Conservation (phyloP, 1,140 invertebrate genomes). For the Streblospio benedicti region DNA sequence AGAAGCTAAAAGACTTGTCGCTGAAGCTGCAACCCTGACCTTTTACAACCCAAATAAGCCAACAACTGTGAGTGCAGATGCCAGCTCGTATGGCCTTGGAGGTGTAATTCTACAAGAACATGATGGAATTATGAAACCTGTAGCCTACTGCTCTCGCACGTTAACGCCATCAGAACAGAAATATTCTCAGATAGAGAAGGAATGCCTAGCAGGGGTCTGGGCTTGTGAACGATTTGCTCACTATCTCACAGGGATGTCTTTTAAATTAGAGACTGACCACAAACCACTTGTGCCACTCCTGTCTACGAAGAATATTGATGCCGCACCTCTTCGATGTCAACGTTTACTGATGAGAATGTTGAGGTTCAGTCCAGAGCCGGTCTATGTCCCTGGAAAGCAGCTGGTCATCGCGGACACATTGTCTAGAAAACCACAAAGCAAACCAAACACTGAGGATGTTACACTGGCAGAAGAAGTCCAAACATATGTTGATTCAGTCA, state of each 20-base stretch:
- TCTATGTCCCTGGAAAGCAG: conserved; percentile 19
- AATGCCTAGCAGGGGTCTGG: conserved; percentile 27
- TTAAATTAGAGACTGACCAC: conserved; percentile 31
- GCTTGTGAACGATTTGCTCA: conserved; percentile 49
- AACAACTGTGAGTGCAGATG: conserved; percentile 22
- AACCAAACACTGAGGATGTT: too few species aligned
- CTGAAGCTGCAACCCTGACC: not conserved
- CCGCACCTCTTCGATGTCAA: conserved; percentile 17
- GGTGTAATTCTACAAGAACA: conserved; percentile 20
- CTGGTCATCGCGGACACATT: conserved; percentile 18
- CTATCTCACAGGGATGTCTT: conserved; percentile 42
- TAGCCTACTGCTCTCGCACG: conserved; percentile 44
- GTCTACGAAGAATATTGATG: conserved; percentile 8
- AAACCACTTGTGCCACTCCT: conserved; percentile 29
- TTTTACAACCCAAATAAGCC: conserved; percentile 10
- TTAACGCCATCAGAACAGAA: conserved; percentile 44
- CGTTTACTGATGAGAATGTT: conserved; percentile 16
- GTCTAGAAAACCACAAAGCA: conserved; percentile 1
- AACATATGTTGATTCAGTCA: too few species aligned
- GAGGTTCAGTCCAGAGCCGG: conserved; percentile 12
- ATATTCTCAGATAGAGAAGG: conserved; percentile 50
- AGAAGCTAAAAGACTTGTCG: conserved; percentile 3
- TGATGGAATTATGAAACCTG: conserved; percentile 23
- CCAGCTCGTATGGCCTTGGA: conserved; percentile 21
- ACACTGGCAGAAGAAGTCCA: too few species aligned